Conservation (phyloP, 2,797 vertebrate species). For the Manis pentadactyla region DNA sequence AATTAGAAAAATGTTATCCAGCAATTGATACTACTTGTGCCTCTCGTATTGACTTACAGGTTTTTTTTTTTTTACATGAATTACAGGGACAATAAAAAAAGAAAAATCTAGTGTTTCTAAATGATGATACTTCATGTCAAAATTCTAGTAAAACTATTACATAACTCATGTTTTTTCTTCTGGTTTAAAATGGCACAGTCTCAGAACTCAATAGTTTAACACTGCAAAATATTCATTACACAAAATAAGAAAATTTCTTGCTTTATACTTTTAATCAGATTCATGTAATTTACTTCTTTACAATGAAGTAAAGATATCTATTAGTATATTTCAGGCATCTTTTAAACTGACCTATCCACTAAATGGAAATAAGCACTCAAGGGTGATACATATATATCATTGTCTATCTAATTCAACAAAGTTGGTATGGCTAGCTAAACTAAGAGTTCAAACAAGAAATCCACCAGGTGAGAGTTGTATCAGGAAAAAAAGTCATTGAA, state of each 20-base stretch:
- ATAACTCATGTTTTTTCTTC: neutral
- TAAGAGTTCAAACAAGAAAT: neutral
- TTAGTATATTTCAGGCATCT: neutral
- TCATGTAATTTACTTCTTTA: neutral
- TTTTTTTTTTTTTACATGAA: neutral
- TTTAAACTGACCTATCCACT: neutral
- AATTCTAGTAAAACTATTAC: neutral
- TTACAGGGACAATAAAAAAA: neutral
- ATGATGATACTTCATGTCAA: neutral
- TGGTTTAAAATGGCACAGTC: neutral
- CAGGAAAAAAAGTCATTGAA: neutral
- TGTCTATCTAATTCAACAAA: neutral
- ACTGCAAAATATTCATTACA: neutral
- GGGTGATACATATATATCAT: neutral
- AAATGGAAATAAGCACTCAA: neutral
- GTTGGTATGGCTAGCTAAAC: neutral
- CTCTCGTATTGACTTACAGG: neutral
- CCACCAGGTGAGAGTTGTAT: neutral
- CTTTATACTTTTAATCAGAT: neutral
- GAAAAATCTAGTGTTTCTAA: neutral
- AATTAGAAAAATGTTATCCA: neutral
- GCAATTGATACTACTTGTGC: neutral
- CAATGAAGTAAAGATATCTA: neutral
- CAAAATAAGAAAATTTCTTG: slow-evolving; percentile 4
- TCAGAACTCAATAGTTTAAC: neutral